Evolutionary conservation across 2,113 vertebrate genomes (phyloP).

Genomic region (Toxotes chatareus): DNA sequence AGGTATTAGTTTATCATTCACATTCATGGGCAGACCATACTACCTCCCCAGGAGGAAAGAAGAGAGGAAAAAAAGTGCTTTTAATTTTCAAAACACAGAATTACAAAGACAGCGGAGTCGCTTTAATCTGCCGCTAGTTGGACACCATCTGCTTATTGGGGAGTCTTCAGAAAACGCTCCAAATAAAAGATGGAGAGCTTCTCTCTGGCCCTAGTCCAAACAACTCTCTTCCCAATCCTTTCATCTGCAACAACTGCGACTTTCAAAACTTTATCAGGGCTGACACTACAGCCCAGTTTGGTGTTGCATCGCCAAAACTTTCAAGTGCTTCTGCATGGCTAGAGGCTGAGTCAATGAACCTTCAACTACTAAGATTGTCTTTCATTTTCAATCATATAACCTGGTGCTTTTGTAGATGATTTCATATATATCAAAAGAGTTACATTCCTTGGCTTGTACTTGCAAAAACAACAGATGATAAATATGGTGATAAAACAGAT

Average conservation of each 20-base stretch:
- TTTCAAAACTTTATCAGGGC: slow-evolving; percentile 54
- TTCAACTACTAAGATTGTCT: slow-evolving; percentile 38
- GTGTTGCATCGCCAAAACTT: slow-evolving; percentile 24
- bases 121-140: slow-evolving; percentile 64
- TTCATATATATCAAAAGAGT: slow-evolving; percentile 29
- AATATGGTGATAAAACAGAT: slow-evolving; percentile 35
- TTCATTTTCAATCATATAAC: slow-evolving; percentile 32
- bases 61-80: slow-evolving; percentile 39
- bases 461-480: slow-evolving; percentile 23
- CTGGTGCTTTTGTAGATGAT: slow-evolving; percentile 28
- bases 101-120: slow-evolving; percentile 48
- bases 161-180: slow-evolving; percentile 42
- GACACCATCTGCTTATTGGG: slow-evolving; percentile 68
- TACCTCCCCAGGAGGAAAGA: slow-evolving; percentile 12
- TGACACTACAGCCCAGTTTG: slow-evolving; percentile 9
- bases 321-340: slow-evolving; percentile 34
- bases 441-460: slow-evolving; percentile 13
- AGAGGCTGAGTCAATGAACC: slow-evolving; percentile 41
- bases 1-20: slow-evolving; percentile 31
- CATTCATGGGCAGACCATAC: slow-evolving; percentile 15
- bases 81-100: slow-evolving; percentile 52
- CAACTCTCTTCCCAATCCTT: slow-evolving; percentile 33
- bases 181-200: slow-evolving; percentile 35
- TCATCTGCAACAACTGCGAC: slow-evolving; percentile 58
- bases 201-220: slow-evolving; percentile 60